Base-by-base conservation (phyloP, 1,140 invertebrate species). In the Sarcophaga bullata region DNA sequence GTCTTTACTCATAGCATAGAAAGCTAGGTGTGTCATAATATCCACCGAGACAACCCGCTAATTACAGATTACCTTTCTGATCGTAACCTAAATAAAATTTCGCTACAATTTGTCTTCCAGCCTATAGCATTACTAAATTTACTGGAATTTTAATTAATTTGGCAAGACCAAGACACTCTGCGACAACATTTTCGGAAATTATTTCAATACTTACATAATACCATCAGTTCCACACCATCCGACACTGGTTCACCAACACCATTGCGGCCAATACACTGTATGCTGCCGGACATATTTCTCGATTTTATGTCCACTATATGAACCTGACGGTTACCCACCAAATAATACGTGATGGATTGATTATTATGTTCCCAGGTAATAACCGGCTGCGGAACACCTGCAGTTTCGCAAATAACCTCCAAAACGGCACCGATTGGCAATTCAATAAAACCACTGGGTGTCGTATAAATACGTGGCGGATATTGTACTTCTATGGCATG, bases 401-500 rank as follows among this genome's bases (percentile, higher is more conserved):
- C 91, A 1, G 93, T 91, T 78, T 93, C 92, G 84, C 95, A 96
- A 0, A 92, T 91, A 82, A 96, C 94, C 81, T 93, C 92, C 8
- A 95, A 93, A 85, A 93, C 93, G 46, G 95, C 93, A 7, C 94
- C 94, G 6, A 95, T 91, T 83, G 93, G 92, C 0, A 95, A 93
- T 87, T 95, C 94, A 4, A 95, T 84, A 82, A 93, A 92, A 0
- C 95, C 94, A 72, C 92, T 92, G 1, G 95, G 95, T n/a, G 94
- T 89, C 0, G 93, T 92, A n/a, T 90, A 88, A 2, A 95, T 92
- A 62, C 91, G 93, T 3, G 95, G 94, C 0, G 95, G 91, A 91
- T 93, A 94, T 87, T 95, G 92, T 49, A 96, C 95, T 92, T 95
- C 93, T 82, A 96, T 95, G 50, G 93, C 91, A 86, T 96, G 94